phyloP scores from a whole-genome alignment of 2,888 invertebrate genomes.

The Incurvaria masculella region DNA sequence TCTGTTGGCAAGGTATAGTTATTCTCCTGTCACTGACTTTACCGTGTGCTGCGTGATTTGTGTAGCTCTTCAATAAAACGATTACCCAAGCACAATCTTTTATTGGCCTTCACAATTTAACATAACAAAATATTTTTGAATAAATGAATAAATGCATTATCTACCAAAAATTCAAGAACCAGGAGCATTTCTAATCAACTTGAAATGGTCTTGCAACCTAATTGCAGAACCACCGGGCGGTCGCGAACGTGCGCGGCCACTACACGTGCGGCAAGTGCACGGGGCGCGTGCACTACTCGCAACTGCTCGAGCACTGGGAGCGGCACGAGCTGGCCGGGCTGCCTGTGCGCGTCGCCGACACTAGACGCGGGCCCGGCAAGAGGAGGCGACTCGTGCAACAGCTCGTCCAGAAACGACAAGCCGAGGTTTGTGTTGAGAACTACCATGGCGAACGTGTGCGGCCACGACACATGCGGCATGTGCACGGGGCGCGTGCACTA shows the following conservation, averaged over 20 bases:
- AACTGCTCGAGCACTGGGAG: constrained; percentile 29
- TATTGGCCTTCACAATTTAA: too few relatives aligned
- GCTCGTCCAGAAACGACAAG: constrained; percentile 9
- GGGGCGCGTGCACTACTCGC: accelerated
- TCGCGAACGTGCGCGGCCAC: background rate
- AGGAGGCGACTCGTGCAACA: constrained; percentile 4
- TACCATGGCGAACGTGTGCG: background rate
- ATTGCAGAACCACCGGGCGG: constrained; percentile 4
- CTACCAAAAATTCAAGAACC: too few relatives aligned
- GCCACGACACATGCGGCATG: constrained; percentile 19
- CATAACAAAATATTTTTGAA: too few relatives aligned
- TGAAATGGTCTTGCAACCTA: constrained; percentile 13
- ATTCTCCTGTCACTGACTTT: too few relatives aligned
- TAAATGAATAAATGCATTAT: too few relatives aligned
- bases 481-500: constrained; percentile 11
- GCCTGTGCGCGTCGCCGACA: background rate
- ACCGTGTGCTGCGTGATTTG: too few relatives aligned
- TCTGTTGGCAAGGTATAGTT: background rate
- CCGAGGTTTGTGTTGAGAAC: too few relatives aligned
- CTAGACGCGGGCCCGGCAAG: background rate
- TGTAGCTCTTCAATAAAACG: too few relatives aligned
- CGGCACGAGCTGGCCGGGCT: constrained; percentile 17
- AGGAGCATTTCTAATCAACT: constrained; percentile 21
- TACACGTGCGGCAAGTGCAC: constrained; percentile 22
- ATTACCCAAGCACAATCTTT: too few relatives aligned